These are phyloP conservation scores for Panurus biarmicus DNA, from an alignment of 2,113 vertebrate genomes.

Conservation along the genomic window DNA sequence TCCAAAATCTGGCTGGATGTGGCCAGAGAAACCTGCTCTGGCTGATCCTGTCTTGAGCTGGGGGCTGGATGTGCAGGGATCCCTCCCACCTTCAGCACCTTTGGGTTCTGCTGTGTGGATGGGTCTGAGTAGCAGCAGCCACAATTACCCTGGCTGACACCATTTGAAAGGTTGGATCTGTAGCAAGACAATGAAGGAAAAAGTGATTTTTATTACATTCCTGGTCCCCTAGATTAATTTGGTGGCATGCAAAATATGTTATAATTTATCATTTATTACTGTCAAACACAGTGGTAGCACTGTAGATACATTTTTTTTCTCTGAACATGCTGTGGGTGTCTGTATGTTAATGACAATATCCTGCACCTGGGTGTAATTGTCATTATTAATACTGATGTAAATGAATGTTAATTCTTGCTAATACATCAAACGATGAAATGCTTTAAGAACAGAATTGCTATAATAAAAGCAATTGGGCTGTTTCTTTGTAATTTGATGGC, in stretches of 20 bases:
- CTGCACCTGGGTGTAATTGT: neutral
- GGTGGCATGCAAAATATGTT: neutral
- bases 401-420: conserved; percentile 66
- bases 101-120: neutral
- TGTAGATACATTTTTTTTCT: neutral
- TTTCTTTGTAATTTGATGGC: conserved; percentile 77
- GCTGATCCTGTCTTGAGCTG: neutral
- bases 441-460: conserved; percentile 60
- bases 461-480: conserved; percentile 64
- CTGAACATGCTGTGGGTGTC: neutral
- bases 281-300: neutral
- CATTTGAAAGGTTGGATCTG: neutral
- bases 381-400: conserved; percentile 31
- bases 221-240: neutral
- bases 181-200: neutral
- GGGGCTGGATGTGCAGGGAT: neutral
- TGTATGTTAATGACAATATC: neutral
- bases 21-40: neutral
- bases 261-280: neutral
- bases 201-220: neutral
- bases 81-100: neutral
- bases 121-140: neutral
- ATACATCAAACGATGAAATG: conserved; percentile 63
- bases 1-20: neutral
- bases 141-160: neutral